Evolutionary conservation across 2,888 invertebrate species (phyloP).

Genomic region (Heliconius ismenius): DNA sequence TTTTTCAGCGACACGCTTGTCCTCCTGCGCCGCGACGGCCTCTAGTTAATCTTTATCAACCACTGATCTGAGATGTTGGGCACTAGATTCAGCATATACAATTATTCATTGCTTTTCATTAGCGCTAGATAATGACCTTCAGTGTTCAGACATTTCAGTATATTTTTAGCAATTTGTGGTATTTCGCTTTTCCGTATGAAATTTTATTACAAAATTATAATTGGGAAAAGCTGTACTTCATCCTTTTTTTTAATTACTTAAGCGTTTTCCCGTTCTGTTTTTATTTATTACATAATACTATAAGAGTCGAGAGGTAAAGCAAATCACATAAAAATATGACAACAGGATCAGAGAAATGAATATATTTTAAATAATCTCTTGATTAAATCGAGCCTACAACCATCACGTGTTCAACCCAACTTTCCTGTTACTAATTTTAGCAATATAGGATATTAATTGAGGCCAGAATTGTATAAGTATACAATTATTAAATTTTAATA

Average conservation of each 20-base stretch:
- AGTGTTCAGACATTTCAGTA: background rate
- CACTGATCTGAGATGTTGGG: background rate
- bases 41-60: background rate
- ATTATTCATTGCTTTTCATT: constrained; percentile 19
- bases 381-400: too few species aligned
- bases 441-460: background rate
- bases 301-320: background rate
- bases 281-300: background rate
- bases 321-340: too few species aligned
- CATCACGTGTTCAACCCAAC: background rate
- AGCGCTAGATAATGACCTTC: constrained; percentile 1
- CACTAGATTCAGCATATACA: background rate
- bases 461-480: background rate
- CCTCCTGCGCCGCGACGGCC: too few species aligned
- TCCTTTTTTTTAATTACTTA: too few species aligned
- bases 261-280: too few species aligned
- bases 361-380: too few species aligned
- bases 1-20: too few species aligned
- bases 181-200: constrained; percentile 2
- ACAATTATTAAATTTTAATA: background rate
- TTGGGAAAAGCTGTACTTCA: background rate
- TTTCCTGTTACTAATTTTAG: background rate
- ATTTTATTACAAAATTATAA: background rate
- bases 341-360: too few species aligned
- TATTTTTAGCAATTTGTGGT: background rate